Evolutionary conservation across 2,113 vertebrate genomes (phyloP).

Genomic region (Platycercus adscitus): DNA sequence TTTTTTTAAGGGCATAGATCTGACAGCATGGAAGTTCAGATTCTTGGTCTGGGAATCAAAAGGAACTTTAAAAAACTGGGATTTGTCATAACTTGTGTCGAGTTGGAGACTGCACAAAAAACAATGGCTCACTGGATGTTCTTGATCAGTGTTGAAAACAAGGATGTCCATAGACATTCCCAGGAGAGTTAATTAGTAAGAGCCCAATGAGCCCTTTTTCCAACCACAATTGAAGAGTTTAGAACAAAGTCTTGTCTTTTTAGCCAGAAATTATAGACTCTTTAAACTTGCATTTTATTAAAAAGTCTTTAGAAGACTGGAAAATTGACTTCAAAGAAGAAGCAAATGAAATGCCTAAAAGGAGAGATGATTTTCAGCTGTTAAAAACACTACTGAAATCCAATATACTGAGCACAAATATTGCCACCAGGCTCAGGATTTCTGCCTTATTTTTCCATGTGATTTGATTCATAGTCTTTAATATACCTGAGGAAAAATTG

Average conservation of each 20-base stretch:
- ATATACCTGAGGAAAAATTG: neutral
- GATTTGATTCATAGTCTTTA: conserved; percentile 1
- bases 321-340: conserved; percentile 30
- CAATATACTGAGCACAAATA: neutral
- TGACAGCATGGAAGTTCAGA: neutral
- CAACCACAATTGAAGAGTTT: conserved; percentile 6
- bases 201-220: neutral
- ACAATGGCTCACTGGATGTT: neutral
- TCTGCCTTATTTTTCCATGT: neutral
- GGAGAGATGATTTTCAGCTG: neutral
- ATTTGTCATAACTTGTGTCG: neutral
- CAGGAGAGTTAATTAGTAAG: neutral
- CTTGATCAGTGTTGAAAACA: neutral
- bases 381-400: neutral
- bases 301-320: conserved; percentile 5
- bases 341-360: neutral
- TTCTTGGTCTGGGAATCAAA: neutral
- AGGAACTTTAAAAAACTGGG: neutral
- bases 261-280: neutral
- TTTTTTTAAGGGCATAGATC: neutral
- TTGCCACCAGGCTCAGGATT: neutral
- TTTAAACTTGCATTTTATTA: neutral
- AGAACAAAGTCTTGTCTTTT: conserved; percentile 4
- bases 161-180: neutral
- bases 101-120: neutral